phyloP scores from a whole-genome alignment of 2,888 invertebrate species.

The Strigamia maritima region DNA sequence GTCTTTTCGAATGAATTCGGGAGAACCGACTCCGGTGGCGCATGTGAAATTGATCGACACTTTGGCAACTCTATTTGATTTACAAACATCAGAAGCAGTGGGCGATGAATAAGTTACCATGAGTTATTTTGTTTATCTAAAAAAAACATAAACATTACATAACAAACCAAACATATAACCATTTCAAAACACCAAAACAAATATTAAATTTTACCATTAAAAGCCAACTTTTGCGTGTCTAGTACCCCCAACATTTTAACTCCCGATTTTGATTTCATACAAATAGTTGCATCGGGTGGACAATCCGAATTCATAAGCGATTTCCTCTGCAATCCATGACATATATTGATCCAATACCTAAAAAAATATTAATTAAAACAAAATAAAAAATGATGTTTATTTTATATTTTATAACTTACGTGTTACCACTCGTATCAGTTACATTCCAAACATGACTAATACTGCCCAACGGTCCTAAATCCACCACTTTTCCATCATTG shows the following conservation, averaged over 20 bases:
- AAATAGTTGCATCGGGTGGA: slow-evolving; percentile 1
- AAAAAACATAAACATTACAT: neutral
- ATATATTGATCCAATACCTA: slow-evolving; percentile 7
- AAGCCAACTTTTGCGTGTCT: neutral
- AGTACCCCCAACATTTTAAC: neutral
- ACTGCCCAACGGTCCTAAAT: neutral
- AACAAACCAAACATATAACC: no score
- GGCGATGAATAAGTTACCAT: neutral
- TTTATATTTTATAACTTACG: neutral
- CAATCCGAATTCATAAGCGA: neutral
- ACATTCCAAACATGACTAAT: slow-evolving; percentile 17
- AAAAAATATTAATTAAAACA: neutral
- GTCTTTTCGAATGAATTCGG: neutral
- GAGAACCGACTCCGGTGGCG: neutral
- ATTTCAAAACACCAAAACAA: neutral
- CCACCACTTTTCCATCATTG: neutral
- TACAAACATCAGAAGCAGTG: neutral
- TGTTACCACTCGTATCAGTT: neutral
- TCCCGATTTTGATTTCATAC: neutral
- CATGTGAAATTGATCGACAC: neutral
- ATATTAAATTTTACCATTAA: neutral
- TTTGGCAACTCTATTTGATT: neutral
- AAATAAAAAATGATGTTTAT: no score
- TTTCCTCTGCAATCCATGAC: neutral
- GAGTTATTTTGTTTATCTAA: neutral